phyloP scores from a whole-genome alignment of 1,140 invertebrate species.

The Plutomurus gul region DNA sequence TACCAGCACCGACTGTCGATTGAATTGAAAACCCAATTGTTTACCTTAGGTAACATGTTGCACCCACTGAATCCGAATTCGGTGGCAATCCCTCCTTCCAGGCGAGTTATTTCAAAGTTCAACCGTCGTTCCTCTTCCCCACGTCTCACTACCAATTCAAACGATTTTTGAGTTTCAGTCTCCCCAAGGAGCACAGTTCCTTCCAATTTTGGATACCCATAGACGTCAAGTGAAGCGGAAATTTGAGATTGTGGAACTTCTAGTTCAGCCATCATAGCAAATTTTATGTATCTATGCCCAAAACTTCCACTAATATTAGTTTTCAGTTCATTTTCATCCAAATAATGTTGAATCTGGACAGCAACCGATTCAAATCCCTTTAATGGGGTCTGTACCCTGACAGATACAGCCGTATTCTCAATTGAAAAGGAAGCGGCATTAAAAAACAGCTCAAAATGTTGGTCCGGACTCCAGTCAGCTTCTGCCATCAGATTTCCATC shows the following conservation, averaged over 20 bases:
- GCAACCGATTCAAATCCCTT: constrained; percentile 34
- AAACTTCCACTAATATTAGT: background rate
- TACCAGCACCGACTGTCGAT: no score
- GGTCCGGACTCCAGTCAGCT: background rate
- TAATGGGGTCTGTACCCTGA: constrained; percentile 44
- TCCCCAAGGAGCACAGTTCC: background rate
- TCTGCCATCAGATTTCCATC: background rate
- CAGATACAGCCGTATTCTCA: background rate
- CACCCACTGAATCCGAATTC: background rate
- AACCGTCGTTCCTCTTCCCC: constrained; percentile 13
- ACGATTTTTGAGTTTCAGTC: constrained; percentile 12
- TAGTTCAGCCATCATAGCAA: background rate
- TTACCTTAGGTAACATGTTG: background rate
- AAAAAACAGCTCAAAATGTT: background rate
- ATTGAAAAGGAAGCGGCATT: background rate
- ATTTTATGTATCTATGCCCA: background rate
- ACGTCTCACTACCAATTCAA: background rate
- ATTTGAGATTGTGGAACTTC: background rate
- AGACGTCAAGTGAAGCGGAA: background rate
- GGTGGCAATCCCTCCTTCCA: constrained; percentile 11
- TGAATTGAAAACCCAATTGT: background rate
- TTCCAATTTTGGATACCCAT: background rate
- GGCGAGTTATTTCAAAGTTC: constrained; percentile 17
- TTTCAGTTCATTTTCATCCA: constrained; percentile 21
- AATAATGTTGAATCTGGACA: constrained; percentile 28